Evolutionary conservation across 2,797 vertebrate genomes (phyloP).

Genomic region (Muscicapa striata): DNA sequence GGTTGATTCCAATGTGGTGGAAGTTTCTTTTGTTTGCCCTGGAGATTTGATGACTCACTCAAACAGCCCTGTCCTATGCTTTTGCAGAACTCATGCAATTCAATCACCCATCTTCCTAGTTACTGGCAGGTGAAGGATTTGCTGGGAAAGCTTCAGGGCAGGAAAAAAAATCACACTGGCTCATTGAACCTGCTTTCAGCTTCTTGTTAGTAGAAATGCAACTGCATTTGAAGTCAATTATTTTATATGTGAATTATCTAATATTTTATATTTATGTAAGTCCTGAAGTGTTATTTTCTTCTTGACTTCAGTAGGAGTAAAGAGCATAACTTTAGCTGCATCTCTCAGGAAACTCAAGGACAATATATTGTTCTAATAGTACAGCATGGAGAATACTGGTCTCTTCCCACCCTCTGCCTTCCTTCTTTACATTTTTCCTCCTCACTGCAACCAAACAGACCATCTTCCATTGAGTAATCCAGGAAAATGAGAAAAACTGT

Average conservation of each 20-base stretch:
- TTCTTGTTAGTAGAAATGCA: not conserved
- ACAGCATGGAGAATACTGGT: not conserved
- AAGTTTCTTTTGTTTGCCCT: conserved; percentile 11
- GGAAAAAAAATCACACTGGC: not conserved
- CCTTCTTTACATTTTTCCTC: not conserved
- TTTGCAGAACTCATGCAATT: not conserved
- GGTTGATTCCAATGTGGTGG: not conserved
- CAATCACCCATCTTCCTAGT: not conserved
- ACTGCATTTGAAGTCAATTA: not conserved
- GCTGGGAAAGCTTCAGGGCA: conserved; percentile 16
- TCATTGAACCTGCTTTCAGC: not conserved
- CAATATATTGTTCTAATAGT: accelerated
- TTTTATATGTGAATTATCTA: not conserved
- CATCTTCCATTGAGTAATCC: not conserved
- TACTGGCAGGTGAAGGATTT: conserved; percentile 3
- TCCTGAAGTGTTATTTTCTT: not conserved
- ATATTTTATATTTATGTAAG: not conserved
- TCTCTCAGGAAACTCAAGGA: not conserved
- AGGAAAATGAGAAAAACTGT: not conserved
- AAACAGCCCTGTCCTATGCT: not conserved
- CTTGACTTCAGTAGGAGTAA: not conserved
- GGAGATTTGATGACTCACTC: conserved; percentile 23
- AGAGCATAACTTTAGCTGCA: not conserved
- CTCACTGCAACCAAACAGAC: not conserved
- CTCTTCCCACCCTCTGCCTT: not conserved